Evolutionary conservation across 1,140 invertebrate genomes (phyloP).

Genomic region (Sitophilus oryzae): DNA sequence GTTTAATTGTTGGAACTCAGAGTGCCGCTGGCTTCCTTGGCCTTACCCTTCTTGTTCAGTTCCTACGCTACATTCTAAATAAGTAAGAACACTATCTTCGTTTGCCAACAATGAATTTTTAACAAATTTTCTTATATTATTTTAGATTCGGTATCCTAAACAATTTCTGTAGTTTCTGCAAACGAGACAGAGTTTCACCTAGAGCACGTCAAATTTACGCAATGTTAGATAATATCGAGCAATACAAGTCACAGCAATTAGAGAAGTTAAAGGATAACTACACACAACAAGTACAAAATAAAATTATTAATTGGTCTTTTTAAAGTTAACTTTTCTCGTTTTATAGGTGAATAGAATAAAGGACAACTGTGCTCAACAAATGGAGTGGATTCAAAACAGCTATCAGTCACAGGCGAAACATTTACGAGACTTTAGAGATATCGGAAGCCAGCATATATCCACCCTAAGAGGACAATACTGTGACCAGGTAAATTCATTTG

Average conservation of each 20-base stretch:
- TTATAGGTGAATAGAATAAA: constrained; percentile 77
- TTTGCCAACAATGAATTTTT: constrained; percentile 2
- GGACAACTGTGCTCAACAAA: constrained; percentile 87
- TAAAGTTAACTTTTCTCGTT: neutral
- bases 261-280: constrained; percentile 87
- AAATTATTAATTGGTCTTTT: neutral
- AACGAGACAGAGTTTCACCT: constrained; percentile 60
- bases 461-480: constrained; percentile 85
- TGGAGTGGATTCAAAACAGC: constrained; percentile 88
- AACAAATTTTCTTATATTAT: constrained; percentile 1
- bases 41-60: constrained; percentile 70
- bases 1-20: constrained; percentile 72
- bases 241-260: constrained; percentile 82
- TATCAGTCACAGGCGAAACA: constrained; percentile 84
- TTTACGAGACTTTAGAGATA: constrained; percentile 82
- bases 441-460: constrained; percentile 79
- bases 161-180: constrained; percentile 63
- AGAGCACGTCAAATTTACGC: constrained; percentile 75
- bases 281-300: constrained; percentile 65
- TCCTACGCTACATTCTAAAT: constrained; percentile 62
- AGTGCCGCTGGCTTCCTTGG: constrained; percentile 73
- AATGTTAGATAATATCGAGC: constrained; percentile 84
- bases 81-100: constrained; percentile 51
- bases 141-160: constrained; percentile 58
- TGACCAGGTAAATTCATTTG: constrained; percentile 63